Percentiles rank a stretch among this genome's conserved stretches.
Conservation (phyloP, 2,888 invertebrate genomes). For the Drosophila mercatorum region DNA sequence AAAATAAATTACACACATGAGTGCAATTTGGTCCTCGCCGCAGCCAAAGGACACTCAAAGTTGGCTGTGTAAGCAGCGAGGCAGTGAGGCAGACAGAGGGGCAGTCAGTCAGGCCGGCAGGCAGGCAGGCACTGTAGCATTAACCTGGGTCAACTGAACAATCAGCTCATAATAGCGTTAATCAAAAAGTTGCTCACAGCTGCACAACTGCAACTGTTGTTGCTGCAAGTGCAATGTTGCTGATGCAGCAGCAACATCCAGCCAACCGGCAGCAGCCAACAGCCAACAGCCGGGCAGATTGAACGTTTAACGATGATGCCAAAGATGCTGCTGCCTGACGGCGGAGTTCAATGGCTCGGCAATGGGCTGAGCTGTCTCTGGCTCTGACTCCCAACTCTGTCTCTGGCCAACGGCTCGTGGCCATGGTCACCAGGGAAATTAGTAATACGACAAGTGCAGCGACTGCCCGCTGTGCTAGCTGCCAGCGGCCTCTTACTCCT, state of each 20-base stretch:
- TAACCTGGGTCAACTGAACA: constrained; percentile 76
- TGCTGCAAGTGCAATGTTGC: constrained; percentile 33
- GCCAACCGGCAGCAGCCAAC: neutral
- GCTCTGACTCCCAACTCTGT: neutral
- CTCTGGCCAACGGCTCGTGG: constrained; percentile 43
- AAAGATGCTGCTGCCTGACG: constrained; percentile 29
- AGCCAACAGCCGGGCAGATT: constrained; percentile 41
- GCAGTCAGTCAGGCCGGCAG: constrained; percentile 34
- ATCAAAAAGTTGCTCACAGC: constrained; percentile 72
- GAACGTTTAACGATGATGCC: constrained; percentile 70
- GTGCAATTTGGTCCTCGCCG: constrained; percentile 68
- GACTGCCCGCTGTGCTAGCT: constrained; percentile 39
- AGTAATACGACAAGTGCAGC: constrained; percentile 80
- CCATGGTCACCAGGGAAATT: constrained; percentile 78
- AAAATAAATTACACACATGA: constrained; percentile 81
- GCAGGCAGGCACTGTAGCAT: constrained; percentile 52
- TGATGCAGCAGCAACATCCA: constrained; percentile 47
- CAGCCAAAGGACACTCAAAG: constrained; percentile 39
- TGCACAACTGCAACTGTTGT: constrained; percentile 28
- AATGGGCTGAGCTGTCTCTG: constrained; percentile 7
- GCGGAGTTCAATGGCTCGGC: constrained; percentile 45
- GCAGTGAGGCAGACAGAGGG: neutral
- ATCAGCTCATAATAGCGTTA: constrained; percentile 80
- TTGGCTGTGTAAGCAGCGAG: constrained; percentile 7
- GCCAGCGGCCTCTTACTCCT: constrained; percentile 11